Percentiles rank a stretch among this genome's conserved stretches.
Conservation (phyloP, 2,113 vertebrate genomes). For the Dasyurus viverrinus region DNA sequence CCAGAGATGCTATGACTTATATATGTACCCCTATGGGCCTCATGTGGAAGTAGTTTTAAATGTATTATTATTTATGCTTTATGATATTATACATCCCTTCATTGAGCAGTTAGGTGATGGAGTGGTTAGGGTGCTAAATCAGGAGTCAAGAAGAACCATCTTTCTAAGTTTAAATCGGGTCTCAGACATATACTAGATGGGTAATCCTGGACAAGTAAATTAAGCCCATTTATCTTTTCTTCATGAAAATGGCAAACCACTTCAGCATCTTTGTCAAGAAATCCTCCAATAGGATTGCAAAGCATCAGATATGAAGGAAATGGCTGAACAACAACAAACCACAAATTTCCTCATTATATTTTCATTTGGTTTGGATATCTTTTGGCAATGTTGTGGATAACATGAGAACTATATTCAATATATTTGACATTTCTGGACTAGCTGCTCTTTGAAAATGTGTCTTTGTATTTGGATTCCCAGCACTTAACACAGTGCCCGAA, state of each 20-base stretch:
- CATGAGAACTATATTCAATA: not conserved
- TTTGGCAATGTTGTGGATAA: not conserved
- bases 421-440: not conserved
- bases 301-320: not conserved
- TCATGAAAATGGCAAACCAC: not conserved
- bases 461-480: not conserved
- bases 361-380: not conserved
- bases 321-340: not conserved
- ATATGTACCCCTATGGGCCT: not conserved
- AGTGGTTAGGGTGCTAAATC: too few species aligned
- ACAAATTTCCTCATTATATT: not conserved
- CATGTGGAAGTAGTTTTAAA: not conserved
- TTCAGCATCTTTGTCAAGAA: not conserved
- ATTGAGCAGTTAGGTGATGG: too few species aligned
- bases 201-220: not conserved
- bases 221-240: not conserved
- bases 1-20: not conserved
- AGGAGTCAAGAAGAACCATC: not conserved
- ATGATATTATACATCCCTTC: not conserved
- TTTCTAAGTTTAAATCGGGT: not conserved
- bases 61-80: not conserved
- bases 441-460: not conserved
- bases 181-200: not conserved
- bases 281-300: not conserved
- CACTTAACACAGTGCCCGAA: not conserved